Base-by-base conservation (phyloP, 1,140 invertebrate genomes). In the Papilio dardanus region DNA sequence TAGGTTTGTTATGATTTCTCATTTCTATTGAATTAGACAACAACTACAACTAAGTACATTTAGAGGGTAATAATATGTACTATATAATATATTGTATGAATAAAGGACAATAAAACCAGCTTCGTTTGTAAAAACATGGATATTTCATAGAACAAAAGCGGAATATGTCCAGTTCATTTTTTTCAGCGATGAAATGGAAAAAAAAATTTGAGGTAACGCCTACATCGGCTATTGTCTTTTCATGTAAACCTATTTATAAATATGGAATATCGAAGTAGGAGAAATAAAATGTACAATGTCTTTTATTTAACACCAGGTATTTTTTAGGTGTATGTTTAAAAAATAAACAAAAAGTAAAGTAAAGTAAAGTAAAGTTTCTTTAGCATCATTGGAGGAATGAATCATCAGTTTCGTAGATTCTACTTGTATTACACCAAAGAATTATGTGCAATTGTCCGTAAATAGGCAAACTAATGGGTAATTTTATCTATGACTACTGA, bases 181-280 rank as follows among this genome's bases (percentile, higher is more conserved):
- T 28, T 62, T 28, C 12, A 62, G 54, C 54, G 24, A 28, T 62
- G 54, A 30, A 62, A 62, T 62, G 54, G 24, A 54, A 62, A 58
- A 58, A 62, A 62, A 62, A 16, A 4, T 21, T 30, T 0, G 10
- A 28, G 12, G 24, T 62, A 54, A 28, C 19, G 21, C 21, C 50
- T 14, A 24, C 10, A 21, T 24, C 21, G 21, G 7, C 19, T 54
- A 24, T 54, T 54, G 50, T 54, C 50, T 24, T 54, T 54, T 54
- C 8, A 54, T 54, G 21, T 54, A 54, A 54, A 24, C 2, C 12
- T 54, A 54, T 54, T 54, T 24, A 10, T n/a, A 54, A 54, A 54
- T 54, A 24, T 54, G 42, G n/a, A 6, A 46, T 54, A 24, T 46
- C 14, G n/a, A 46, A 46, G 42, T 16, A n/a, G 16, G 14, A 46